Conservation (phyloP, 2,797 vertebrate species). For the Thamnophis elegans region DNA sequence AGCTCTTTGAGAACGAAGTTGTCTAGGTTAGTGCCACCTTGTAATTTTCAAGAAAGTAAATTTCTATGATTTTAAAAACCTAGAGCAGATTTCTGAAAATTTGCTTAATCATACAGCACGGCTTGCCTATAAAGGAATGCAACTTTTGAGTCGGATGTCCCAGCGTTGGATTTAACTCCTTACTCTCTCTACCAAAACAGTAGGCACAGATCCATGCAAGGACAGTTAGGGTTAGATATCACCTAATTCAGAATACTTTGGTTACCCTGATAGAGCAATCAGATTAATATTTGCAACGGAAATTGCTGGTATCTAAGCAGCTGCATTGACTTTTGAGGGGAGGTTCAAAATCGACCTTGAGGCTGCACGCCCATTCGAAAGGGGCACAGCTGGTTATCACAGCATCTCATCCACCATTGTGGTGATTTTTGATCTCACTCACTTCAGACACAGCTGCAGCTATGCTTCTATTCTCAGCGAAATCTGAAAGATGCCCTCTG, state of each 20-base stretch:
- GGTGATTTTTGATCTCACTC: neutral
- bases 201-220: neutral
- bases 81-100: neutral
- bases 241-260: neutral
- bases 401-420: neutral
- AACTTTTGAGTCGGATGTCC: neutral
- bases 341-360: neutral
- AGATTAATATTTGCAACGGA: neutral
- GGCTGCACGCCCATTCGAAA: neutral
- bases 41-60: neutral
- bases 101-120: neutral
- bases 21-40: neutral
- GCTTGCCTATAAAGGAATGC: neutral
- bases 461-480: neutral
- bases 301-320: neutral
- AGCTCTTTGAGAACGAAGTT: neutral
- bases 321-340: neutral
- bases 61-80: neutral
- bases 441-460: neutral
- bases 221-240: too few species aligned
- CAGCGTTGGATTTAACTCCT: neutral
- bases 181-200: neutral
- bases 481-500: neutral
- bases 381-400: neutral
- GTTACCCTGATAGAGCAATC: neutral